Evolutionary conservation across 2,113 vertebrate species (phyloP).

Genomic region (Catharus minimus): DNA sequence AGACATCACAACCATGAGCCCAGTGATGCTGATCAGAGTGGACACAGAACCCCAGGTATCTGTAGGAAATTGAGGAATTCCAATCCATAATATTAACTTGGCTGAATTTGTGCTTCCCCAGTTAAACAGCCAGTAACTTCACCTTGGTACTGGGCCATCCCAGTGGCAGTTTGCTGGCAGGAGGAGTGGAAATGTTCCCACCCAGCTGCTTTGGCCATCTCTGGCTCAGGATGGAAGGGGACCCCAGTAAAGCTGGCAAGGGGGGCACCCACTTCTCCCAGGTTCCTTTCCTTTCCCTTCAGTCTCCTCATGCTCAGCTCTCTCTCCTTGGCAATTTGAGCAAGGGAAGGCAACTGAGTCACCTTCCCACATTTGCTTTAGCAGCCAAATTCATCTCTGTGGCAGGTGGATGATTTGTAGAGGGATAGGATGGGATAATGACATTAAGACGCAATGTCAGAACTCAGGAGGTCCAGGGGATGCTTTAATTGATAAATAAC

Average conservation of each 20-base stretch:
- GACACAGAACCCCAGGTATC: neutral
- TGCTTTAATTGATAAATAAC: fast-evolving
- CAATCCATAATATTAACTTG: fast-evolving
- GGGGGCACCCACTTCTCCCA: fast-evolving
- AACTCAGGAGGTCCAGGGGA: fast-evolving
- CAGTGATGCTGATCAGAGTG: neutral
- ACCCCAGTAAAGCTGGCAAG: fast-evolving
- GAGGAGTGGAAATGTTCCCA: neutral
- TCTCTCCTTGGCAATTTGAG: neutral
- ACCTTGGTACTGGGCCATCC: fast-evolving
- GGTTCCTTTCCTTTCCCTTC: fast-evolving
- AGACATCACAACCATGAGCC: neutral
- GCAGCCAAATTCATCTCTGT: neutral
- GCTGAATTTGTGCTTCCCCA: neutral
- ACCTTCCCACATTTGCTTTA: neutral
- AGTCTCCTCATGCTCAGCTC: neutral
- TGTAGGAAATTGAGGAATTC: neutral
- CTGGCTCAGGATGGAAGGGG: neutral
- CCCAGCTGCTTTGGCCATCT: neutral
- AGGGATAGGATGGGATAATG: fast-evolving
- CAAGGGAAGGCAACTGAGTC: fast-evolving
- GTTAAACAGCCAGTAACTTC: fast-evolving
- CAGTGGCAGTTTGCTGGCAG: fast-evolving
- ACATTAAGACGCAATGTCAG: neutral
- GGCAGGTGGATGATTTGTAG: neutral